A percentile compares a stretch with the other conserved stretches of the same genome.
These are phyloP conservation scores for Edolisoma coerulescens DNA, from an alignment of 2,113 vertebrate genomes.

Conservation along the genomic window DNA sequence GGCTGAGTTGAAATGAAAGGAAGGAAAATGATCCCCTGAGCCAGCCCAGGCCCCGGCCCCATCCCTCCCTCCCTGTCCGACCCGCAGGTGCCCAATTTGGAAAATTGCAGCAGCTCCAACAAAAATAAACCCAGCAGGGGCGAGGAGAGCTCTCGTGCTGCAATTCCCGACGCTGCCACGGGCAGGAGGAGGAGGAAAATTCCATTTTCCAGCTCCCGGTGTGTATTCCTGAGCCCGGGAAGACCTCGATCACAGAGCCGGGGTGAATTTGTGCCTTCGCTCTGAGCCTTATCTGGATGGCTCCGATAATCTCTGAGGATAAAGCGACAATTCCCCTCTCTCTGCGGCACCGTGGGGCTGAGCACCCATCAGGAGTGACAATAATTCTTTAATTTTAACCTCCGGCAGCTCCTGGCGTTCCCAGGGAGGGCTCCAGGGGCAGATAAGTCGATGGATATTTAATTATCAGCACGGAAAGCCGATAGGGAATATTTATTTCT, in stretches of 20 bases:
- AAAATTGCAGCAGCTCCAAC: constrained; percentile 1
- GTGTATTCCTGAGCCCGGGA: neutral
- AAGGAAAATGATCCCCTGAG: neutral
- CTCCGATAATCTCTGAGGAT: neutral
- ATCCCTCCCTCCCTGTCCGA: too few relatives aligned
- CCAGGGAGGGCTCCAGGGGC: neutral
- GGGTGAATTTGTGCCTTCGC: neutral
- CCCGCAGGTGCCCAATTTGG: constrained; percentile 11
- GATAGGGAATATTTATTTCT: neutral
- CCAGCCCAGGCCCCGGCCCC: neutral
- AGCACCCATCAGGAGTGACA: neutral
- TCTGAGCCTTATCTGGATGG: neutral
- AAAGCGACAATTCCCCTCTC: neutral
- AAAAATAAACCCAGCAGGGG: neutral
- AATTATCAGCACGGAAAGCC: neutral
- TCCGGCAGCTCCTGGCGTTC: neutral
- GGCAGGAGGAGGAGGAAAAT: neutral
- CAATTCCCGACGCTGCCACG: neutral
- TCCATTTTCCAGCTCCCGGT: neutral
- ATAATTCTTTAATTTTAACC: neutral
- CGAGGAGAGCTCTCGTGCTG: neutral
- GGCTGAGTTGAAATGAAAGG: neutral
- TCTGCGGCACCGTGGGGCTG: neutral
- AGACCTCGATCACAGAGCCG: neutral
- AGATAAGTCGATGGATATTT: neutral